phyloP scores from a whole-genome alignment of 2,888 invertebrate genomes.

The Drosophila putrida region DNA sequence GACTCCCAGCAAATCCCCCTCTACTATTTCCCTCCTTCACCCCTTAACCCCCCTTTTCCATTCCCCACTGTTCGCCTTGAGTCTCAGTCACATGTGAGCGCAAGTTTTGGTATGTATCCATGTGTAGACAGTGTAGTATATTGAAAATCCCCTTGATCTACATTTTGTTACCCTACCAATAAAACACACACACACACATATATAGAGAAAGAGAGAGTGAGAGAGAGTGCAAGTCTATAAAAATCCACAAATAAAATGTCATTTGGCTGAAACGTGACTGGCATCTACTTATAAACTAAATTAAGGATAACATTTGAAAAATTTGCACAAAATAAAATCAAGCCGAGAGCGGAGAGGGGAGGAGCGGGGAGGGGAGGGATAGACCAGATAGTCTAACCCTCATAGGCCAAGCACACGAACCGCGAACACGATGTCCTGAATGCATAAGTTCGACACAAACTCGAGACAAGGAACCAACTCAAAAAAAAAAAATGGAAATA shows the following conservation, averaged over 20 bases:
- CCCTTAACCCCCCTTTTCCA: no score
- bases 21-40: not conserved
- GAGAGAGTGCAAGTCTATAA: conserved; percentile 64
- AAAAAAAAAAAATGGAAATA: conserved; percentile 55
- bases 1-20: not conserved
- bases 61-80: not conserved
- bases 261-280: conserved; percentile 83
- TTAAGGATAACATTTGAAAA: conserved; percentile 81
- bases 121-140: conserved; percentile 9
- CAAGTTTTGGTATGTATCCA: conserved; percentile 6
- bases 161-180: conserved; percentile 18
- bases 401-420: conserved; percentile 50
- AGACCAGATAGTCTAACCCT: conserved; percentile 10
- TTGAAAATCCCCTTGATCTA: conserved; percentile 20
- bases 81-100: not conserved
- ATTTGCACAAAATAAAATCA: conserved; percentile 81
- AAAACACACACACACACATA: conserved; percentile 20
- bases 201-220: not conserved
- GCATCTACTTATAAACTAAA: conserved; percentile 81
- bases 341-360: conserved; percentile 30
- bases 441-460: conserved; percentile 66
- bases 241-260: conserved; percentile 82
- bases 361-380: no score
- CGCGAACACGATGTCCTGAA: conserved; percentile 75
- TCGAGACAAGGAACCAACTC: conserved; percentile 2